Conservation (phyloP, 2,113 vertebrate genomes). For the Melanotaenia duboulayi region DNA sequence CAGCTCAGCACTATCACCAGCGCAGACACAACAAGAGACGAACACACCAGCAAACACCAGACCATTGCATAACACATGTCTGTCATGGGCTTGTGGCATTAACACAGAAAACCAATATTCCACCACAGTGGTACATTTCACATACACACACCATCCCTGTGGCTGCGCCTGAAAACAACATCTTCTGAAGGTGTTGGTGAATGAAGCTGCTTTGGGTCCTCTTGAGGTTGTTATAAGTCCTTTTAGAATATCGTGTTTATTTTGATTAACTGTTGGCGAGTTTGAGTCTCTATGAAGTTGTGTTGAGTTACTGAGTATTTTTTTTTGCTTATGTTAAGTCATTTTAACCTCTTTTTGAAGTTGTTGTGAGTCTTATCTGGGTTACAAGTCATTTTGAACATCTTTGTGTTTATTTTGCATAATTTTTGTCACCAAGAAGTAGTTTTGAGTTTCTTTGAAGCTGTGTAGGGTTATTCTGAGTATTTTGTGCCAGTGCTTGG, state of each 20-base stretch:
- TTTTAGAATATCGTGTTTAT: no score
- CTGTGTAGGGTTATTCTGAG: background rate
- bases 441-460: background rate
- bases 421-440: no score
- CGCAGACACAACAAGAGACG: constrained; percentile 27
- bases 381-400: no score
- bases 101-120: constrained; percentile 10
- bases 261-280: no score
- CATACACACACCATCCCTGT: constrained; percentile 11
- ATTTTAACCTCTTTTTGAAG: no score
- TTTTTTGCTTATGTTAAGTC: no score
- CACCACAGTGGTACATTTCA: constrained; percentile 35
- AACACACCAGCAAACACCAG: background rate
- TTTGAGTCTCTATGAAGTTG: no score
- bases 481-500: background rate
- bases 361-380: no score
- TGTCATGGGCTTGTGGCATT: constrained; percentile 13
- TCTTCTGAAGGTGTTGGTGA: constrained; percentile 1
- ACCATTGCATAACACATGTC: constrained; percentile 1
- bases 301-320: no score
- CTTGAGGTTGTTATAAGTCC: no score
- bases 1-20: background rate
- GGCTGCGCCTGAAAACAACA: constrained; percentile 10
- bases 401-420: no score
- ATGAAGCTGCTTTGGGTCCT: no score